Percentiles rank a stretch among this genome's conserved stretches.
phyloP scores from a whole-genome alignment of 2,113 vertebrate genomes.

The Entosphenus tridentatus region DNA sequence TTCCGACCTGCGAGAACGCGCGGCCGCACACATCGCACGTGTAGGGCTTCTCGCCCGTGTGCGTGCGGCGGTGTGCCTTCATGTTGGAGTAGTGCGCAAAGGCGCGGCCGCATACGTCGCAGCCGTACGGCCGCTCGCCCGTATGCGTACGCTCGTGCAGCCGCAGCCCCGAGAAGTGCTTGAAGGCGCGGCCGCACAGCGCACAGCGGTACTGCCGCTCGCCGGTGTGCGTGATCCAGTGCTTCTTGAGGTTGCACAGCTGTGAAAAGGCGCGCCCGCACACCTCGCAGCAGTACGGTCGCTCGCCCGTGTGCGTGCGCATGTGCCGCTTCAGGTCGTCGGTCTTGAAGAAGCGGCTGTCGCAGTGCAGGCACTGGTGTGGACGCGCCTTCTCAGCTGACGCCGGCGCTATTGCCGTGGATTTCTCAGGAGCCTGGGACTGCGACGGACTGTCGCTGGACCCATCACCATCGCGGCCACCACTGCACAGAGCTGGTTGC shows the following conservation, averaged over 20 bases:
- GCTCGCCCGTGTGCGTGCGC: not conserved
- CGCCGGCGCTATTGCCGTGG: no score
- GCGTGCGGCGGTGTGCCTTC: not conserved
- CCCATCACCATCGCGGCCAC: no score
- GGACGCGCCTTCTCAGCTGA: no score
- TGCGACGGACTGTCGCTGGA: no score
- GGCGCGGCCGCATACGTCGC: not conserved
- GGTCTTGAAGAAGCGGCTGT: not conserved
- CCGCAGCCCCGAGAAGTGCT: not conserved
- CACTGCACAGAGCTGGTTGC: no score
- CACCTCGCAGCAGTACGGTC: not conserved
- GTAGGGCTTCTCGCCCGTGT: slow-evolving; percentile 2
- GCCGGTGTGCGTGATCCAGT: slow-evolving; percentile 1
- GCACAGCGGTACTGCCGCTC: not conserved
- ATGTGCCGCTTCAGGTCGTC: not conserved
- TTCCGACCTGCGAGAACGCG: not conserved
- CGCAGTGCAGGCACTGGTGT: not conserved
- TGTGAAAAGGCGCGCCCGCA: not conserved
- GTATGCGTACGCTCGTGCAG: slow-evolving; percentile 1
- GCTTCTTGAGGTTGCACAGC: not conserved
- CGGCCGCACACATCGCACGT: slow-evolving; percentile 3
- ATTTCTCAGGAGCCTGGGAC: no score
- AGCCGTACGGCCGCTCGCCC: slow-evolving; percentile 2
- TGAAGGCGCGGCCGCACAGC: not conserved
- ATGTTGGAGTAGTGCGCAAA: not conserved